Percentiles rank a stretch among this genome's conserved stretches.
phyloP scores from a whole-genome alignment of 2,113 vertebrate genomes.

The Eudyptes chrysolophus region DNA sequence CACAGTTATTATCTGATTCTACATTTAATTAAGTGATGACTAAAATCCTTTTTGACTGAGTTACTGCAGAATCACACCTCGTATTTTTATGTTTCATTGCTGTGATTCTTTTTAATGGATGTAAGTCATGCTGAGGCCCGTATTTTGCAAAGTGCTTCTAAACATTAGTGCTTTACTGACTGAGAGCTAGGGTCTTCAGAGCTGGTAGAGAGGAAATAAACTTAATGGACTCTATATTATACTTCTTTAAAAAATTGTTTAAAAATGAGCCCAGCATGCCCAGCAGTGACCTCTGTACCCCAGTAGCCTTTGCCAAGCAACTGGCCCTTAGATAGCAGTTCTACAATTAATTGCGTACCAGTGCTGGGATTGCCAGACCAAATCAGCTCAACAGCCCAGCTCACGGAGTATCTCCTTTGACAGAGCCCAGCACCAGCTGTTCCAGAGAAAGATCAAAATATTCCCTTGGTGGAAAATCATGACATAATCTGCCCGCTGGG shows the following conservation, averaged over 20 bases:
- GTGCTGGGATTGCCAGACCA: neutral
- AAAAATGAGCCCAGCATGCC: neutral
- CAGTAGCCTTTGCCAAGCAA: neutral
- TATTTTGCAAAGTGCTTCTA: neutral
- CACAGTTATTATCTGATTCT: neutral
- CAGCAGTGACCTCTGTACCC: neutral
- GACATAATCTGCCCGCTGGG: neutral
- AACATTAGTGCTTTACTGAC: neutral
- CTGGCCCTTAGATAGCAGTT: neutral
- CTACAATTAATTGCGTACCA: neutral
- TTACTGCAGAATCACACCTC: neutral
- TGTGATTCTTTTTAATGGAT: conserved; percentile 5
- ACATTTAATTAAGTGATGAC: conserved; percentile 16
- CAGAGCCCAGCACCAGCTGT: conserved; percentile 19
- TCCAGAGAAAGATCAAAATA: conserved; percentile 12
- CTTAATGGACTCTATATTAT: neutral
- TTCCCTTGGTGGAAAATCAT: neutral
- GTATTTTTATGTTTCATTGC: neutral
- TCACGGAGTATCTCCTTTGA: neutral
- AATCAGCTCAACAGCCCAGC: neutral
- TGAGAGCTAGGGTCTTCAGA: neutral
- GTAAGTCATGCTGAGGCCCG: neutral
- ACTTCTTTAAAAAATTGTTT: neutral
- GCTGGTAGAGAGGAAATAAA: neutral
- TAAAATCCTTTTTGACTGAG: neutral